Percentiles rank a stretch among this genome's conserved stretches.
Conservation (phyloP, 2,888 invertebrate species). For the Dysmachus trigonus region DNA sequence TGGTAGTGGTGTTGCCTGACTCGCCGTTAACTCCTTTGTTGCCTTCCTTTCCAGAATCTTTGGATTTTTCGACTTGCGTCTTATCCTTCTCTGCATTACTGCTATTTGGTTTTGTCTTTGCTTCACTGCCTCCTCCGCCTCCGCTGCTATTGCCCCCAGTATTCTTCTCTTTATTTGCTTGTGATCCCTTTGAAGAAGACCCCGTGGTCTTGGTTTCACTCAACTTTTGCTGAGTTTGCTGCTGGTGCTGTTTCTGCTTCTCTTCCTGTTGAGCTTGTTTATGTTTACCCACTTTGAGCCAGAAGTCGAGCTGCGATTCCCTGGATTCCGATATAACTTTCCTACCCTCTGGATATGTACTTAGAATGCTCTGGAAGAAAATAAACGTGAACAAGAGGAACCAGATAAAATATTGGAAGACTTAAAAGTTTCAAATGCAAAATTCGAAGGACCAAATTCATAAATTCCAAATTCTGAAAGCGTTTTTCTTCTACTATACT, state of each 20-base stretch:
- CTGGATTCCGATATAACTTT: constrained; percentile 67
- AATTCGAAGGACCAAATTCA: background rate
- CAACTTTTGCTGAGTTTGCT: constrained; percentile 48
- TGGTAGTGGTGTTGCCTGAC: background rate
- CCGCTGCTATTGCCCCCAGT: constrained; percentile 42
- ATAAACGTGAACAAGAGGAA: background rate
- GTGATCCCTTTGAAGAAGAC: background rate
- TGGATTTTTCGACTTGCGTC: constrained; percentile 52
- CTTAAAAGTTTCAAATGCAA: background rate
- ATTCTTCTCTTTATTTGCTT: constrained; percentile 46
- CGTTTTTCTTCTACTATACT: too few species aligned
- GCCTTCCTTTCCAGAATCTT: background rate
- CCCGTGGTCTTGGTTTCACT: background rate
- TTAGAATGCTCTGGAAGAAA: constrained; percentile 53
- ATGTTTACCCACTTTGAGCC: constrained; percentile 68
- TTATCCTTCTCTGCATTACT: constrained; percentile 42
- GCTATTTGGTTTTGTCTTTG: constrained; percentile 44
- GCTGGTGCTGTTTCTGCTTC: constrained; percentile 14
- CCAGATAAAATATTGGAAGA: background rate
- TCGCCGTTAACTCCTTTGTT: background rate
- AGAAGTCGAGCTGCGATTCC: constrained; percentile 72
- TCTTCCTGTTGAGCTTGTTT: constrained; percentile 57
- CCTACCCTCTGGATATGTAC: constrained; percentile 61
- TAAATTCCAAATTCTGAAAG: background rate
- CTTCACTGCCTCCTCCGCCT: constrained; percentile 5